Conservation (phyloP, 2,113 vertebrate genomes). For the Vulpes lagopus region DNA sequence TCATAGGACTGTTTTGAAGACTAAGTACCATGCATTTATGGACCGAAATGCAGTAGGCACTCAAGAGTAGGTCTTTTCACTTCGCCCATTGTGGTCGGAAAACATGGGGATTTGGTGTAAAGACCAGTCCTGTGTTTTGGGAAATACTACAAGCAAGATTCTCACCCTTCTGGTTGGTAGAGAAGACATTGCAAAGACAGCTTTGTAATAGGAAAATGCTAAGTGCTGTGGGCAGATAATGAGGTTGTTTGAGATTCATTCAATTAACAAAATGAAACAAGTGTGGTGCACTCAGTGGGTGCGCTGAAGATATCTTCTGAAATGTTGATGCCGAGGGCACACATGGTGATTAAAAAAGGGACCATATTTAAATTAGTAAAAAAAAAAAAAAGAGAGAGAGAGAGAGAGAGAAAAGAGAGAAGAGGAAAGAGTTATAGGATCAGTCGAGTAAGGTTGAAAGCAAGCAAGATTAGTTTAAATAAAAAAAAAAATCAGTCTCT, state of each 20-base stretch:
- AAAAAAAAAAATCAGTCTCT: background rate
- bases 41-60: background rate
- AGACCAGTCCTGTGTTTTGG: background rate
- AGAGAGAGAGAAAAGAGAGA: background rate
- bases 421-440: background rate
- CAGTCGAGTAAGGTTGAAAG: background rate
- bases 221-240: background rate
- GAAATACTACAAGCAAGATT: background rate
- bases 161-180: background rate
- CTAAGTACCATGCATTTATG: background rate
- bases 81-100: background rate
- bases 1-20: background rate
- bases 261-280: slow-evolving; percentile 30
- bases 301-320: background rate
- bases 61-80: background rate
- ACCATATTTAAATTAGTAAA: slow-evolving; percentile 18
- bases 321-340: background rate
- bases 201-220: background rate
- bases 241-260: background rate
- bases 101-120: background rate
- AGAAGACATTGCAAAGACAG: background rate
- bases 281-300: background rate
- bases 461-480: background rate
- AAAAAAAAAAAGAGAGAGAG: background rate
- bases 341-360: background rate